Base-by-base conservation (phyloP, 2,113 vertebrate species). In the Pyxicephalus adspersus region DNA sequence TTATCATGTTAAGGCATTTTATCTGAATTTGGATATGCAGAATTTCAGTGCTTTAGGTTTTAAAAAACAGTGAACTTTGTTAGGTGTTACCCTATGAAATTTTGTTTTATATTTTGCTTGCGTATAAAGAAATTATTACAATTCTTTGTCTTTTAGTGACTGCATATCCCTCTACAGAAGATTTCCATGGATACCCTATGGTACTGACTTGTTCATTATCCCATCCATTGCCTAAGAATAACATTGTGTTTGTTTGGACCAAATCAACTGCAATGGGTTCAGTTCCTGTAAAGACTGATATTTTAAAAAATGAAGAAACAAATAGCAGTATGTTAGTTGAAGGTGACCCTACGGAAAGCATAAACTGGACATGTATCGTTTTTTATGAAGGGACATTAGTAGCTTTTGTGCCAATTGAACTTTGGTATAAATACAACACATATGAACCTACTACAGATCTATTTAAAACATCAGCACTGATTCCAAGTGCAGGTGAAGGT, bases 361-460 rank as follows among this genome's bases (percentile, higher is more conserved):
- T 29, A 28, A 64, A 64, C 55, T 76, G 58, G 58, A 61, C 60
- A n/a, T 76, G 74, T 29, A 25, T 76, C 23, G 34, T 76, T 17
- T 51, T 76, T 28, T 22, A 51, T 50, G 60, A 63, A 19, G 28
- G 22, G 9, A 22, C 19, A 17, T 54, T 50, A 22, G 58, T 51
- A 13, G 38, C 31, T 26, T 26, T 51, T 1, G 2, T 51, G 28
- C 60, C 74, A 64, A n/a, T 76, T 5, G 16, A 18, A 28, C 20
- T 64, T 16, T 2, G 50, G n/a, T 64, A 76, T 31, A 15, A 4
- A 50, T 2, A 60, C 22, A n/a, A 2, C n/a, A 5, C 57, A 22
- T 15, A 23, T 34, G 58, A 28, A 17, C 20, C 23, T 51, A 25
- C 22, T 9, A 45, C 38, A 11, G 3, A 18, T 2, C 50, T 26